Percentiles rank a stretch among this genome's conserved stretches.
phyloP scores from a whole-genome alignment of 2,797 vertebrate species.

The Pangasius djambal region DNA sequence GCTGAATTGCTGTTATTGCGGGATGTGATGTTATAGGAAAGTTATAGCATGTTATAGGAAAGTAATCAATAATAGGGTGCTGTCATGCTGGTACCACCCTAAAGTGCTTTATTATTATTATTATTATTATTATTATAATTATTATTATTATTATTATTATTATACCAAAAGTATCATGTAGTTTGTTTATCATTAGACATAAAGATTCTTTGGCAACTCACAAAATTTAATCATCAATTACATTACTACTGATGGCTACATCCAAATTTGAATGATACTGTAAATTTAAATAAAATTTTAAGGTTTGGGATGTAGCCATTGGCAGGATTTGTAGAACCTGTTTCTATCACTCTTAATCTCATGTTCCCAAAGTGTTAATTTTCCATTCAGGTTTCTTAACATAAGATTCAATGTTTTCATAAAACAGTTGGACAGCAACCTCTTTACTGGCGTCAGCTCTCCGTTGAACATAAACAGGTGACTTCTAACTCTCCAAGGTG shows the following conservation, averaged over 20 bases:
- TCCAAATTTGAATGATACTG: not conserved
- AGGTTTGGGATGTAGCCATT: not conserved
- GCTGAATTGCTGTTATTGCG: not conserved
- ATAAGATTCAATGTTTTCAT: not conserved
- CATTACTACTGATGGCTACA: not conserved
- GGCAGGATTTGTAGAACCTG: not conserved
- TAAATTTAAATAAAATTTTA: not conserved
- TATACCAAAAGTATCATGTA: not conserved
- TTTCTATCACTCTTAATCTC: not conserved
- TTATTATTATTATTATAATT: not conserved
- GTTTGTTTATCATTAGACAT: not conserved
- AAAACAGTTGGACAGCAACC: not conserved
- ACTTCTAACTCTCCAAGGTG: conserved; percentile 5
- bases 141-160: not conserved
- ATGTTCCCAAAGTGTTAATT: not conserved
- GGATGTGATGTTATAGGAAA: not conserved
- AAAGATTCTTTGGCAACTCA: not conserved
- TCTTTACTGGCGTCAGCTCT: not conserved
- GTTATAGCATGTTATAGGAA: not conserved
- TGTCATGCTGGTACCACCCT: not conserved
- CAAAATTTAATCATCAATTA: not conserved
- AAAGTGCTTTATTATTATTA: not conserved
- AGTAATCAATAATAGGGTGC: not conserved
- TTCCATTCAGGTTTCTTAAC: not conserved
- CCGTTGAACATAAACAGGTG: not conserved